phyloP scores from a whole-genome alignment of 2,797 vertebrate species.

The Oryzias dopingdopingensis region DNA sequence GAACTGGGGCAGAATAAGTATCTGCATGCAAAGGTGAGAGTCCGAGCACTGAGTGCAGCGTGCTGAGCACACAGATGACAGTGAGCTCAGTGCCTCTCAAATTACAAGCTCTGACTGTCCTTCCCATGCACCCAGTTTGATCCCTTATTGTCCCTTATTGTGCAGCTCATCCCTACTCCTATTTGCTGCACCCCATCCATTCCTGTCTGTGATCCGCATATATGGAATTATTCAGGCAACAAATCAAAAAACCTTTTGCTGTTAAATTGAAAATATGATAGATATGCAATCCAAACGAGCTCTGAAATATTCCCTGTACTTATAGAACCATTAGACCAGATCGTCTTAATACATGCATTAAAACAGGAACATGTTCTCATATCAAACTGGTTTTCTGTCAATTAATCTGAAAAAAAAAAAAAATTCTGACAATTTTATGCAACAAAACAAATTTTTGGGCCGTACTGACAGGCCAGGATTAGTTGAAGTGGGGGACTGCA shows the following conservation, averaged over 20 bases:
- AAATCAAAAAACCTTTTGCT: too few relatives aligned
- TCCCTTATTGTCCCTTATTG: constrained; percentile 21
- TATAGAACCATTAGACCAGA: too few relatives aligned
- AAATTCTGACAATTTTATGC: background rate
- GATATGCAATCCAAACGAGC: too few relatives aligned
- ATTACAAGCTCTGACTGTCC: constrained; percentile 47
- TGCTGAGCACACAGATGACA: constrained; percentile 70
- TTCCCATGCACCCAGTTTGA: constrained; percentile 26
- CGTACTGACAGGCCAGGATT: constrained; percentile 9
- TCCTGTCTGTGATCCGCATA: too few relatives aligned
- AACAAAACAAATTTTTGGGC: constrained; percentile 4
- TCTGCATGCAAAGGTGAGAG: constrained; percentile 46
- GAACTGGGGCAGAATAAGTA: constrained; percentile 57
- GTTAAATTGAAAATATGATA: too few relatives aligned
- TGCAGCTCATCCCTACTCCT: constrained; percentile 2
- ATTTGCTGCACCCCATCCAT: background rate
- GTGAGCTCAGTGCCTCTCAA: constrained; percentile 43
- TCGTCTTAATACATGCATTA: too few relatives aligned
- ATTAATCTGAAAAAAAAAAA: too few relatives aligned
- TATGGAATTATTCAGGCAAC: too few relatives aligned
- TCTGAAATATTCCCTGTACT: too few relatives aligned
- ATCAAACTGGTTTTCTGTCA: too few relatives aligned
- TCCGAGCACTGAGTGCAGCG: constrained; percentile 41
- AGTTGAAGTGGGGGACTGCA: background rate
- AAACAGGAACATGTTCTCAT: too few relatives aligned